Conservation (phyloP, 2,113 vertebrate species). For the Gymnorhina tibicen region DNA sequence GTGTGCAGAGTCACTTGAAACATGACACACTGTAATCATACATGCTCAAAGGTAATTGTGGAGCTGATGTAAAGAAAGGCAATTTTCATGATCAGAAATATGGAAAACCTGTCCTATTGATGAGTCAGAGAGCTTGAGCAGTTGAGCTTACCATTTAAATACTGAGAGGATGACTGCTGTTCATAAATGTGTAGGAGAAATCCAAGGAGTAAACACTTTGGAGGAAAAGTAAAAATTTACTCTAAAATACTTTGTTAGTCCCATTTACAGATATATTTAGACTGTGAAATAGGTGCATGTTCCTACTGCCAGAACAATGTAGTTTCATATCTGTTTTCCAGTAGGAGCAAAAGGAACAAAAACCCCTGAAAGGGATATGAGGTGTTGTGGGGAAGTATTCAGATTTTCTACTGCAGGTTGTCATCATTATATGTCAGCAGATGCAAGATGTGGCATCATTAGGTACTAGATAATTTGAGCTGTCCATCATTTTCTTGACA, state of each 20-base stretch:
- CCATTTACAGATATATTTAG: neutral
- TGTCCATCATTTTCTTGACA: neutral
- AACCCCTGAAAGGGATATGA: neutral
- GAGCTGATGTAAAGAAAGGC: neutral
- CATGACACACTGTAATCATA: neutral
- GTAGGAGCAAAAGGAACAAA: neutral
- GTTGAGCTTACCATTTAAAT: neutral
- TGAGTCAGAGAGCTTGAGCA: neutral
- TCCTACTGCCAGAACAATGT: neutral
- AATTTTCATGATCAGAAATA: neutral
- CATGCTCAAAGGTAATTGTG: neutral
- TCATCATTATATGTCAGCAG: neutral
- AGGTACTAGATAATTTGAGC: neutral
- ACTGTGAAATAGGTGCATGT: neutral
- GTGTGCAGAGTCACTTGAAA: neutral
- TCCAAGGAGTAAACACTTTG: neutral
- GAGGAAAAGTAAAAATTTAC: neutral
- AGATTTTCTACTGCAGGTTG: neutral
- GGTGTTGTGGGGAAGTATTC: rapidly evolving
- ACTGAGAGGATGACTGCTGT: neutral
- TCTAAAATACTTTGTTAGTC: neutral
- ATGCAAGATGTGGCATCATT: neutral
- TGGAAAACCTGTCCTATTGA: neutral
- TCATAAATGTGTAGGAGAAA: neutral
- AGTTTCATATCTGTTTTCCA: neutral